Evolutionary conservation across 2,113 vertebrate genomes (phyloP).

Genomic region (Ursus arctos): DNA sequence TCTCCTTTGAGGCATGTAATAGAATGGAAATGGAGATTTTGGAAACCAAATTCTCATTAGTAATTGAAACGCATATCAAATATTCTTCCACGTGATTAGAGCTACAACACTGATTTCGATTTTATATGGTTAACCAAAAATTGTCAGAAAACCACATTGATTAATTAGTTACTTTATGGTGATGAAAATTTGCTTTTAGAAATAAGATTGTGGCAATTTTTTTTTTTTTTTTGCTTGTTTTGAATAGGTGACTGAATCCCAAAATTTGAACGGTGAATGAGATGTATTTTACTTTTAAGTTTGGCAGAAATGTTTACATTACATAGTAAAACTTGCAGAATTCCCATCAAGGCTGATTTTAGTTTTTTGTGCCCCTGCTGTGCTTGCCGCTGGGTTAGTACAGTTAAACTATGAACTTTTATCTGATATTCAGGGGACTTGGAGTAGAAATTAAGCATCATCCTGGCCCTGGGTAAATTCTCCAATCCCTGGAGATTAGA

Average conservation of each 20-base stretch:
- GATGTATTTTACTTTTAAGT: background rate
- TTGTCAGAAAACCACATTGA: slow-evolving; percentile 15
- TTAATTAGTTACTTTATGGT: background rate
- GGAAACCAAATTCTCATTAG: slow-evolving; percentile 61
- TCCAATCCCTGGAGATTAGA: background rate
- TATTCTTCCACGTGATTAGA: slow-evolving; percentile 49
- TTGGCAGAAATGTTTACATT: background rate
- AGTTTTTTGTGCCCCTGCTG: background rate
- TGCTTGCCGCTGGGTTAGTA: background rate
- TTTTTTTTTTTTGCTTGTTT: background rate
- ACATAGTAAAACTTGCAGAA: background rate
- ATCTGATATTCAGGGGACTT: background rate
- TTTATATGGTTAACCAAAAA: slow-evolving; percentile 58
- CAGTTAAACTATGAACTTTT: background rate
- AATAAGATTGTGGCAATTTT: background rate
- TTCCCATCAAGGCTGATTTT: background rate
- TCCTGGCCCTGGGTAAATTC: background rate
- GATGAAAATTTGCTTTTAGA: slow-evolving; percentile 43
- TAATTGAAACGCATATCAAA: slow-evolving; percentile 46
- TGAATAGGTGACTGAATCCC: background rate
- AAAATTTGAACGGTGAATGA: background rate
- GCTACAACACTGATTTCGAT: background rate
- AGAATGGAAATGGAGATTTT: slow-evolving; percentile 21
- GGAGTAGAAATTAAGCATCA: background rate
- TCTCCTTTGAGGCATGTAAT: background rate